A percentile compares a stretch with the other conserved stretches of the same genome.
Evolutionary conservation across 2,113 vertebrate genomes (phyloP).

Genomic region (Hippocampus barbouri): DNA sequence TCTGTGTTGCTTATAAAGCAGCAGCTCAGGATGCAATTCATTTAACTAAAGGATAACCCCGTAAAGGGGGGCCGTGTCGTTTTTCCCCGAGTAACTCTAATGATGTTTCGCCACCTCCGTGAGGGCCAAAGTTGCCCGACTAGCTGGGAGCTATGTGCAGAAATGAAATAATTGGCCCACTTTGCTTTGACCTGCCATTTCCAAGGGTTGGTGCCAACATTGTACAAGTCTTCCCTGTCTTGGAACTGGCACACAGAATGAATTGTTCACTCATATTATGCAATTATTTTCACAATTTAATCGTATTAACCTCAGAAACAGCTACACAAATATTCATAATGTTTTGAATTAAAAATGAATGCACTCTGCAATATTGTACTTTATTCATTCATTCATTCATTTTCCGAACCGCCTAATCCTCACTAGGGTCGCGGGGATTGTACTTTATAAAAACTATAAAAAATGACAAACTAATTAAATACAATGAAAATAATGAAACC

Average conservation of each 20-base stretch:
- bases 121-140: background rate
- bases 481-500: background rate
- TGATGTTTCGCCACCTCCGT: constrained; percentile 21
- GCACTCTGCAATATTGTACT: background rate
- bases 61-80: background rate
- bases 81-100: constrained; percentile 19
- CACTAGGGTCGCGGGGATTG: too few species aligned
- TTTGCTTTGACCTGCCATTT: constrained; percentile 7
- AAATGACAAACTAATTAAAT: background rate
- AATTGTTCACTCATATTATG: background rate
- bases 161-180: background rate
- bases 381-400: too few species aligned
- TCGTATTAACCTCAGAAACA: background rate
- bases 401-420: too few species aligned
- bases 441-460: background rate
- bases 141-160: background rate
- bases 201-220: background rate
- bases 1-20: constrained; percentile 64
- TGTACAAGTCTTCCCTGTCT: background rate
- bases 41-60: constrained; percentile 54
- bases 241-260: background rate
- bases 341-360: too few species aligned
- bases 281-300: background rate
- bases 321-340: background rate
- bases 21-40: constrained; percentile 64